phyloP scores from a whole-genome alignment of 2,797 vertebrate species.

The Astyanax mexicanus region DNA sequence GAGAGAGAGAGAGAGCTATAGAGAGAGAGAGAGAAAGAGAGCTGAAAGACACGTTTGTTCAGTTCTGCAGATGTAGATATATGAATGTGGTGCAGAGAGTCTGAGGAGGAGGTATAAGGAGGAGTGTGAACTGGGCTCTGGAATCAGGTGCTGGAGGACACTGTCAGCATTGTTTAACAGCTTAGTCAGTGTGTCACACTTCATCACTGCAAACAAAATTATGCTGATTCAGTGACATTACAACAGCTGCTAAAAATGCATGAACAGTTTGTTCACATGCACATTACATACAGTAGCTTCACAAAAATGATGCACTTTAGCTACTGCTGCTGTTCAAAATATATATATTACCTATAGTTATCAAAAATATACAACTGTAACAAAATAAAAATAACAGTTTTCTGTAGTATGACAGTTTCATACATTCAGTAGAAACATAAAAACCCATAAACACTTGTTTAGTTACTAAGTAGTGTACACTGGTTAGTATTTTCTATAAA shows the following conservation, averaged over 20 bases:
- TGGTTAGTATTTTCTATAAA: no score
- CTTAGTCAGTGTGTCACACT: slow-evolving; percentile 9
- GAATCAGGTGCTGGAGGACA: neutral
- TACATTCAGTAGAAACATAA: no score
- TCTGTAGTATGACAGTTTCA: no score
- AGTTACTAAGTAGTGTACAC: no score
- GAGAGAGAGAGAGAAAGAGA: neutral
- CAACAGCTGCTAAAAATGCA: neutral
- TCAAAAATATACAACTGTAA: no score
- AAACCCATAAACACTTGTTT: no score
- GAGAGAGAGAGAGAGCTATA: no score
- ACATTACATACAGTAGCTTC: neutral
- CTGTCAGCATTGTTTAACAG: slow-evolving; percentile 31
- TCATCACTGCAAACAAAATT: neutral
- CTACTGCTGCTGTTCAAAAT: no score
- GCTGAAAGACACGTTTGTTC: neutral
- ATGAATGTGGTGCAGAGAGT: neutral
- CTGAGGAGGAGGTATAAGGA: neutral
- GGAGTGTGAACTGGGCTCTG: neutral
- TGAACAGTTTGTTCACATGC: neutral
- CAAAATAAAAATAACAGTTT: no score
- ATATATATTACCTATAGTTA: no score
- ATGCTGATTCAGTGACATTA: neutral
- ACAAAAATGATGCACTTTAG: no score
- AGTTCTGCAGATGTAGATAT: no score